phyloP scores from a whole-genome alignment of 2,888 invertebrate species.

The Dynastes grantii region DNA sequence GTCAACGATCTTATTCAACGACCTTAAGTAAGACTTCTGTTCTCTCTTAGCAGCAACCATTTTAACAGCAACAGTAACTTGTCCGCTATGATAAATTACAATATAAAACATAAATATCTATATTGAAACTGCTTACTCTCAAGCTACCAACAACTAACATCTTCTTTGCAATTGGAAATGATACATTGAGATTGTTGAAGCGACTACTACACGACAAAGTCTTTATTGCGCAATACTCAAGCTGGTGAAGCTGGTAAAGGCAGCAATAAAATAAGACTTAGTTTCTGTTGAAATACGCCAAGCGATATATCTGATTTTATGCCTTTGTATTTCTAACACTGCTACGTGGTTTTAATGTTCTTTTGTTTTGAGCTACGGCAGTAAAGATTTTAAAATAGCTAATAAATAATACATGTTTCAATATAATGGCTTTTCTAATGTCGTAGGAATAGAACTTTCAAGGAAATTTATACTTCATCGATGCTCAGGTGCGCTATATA shows the following conservation, averaged over 20 bases:
- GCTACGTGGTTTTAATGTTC: constrained; percentile 9
- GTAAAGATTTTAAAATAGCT: constrained; percentile 8
- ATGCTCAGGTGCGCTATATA: constrained; percentile 6
- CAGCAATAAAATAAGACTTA: too few relatives aligned
- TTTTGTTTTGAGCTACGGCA: background rate
- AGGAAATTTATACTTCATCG: constrained; percentile 20
- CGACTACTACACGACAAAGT: too few relatives aligned
- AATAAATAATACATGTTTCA: constrained; percentile 22
- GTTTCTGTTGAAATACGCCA: constrained; percentile 4
- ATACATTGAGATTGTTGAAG: background rate
- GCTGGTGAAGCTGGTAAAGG: too few relatives aligned
- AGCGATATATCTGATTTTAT: constrained; percentile 20
- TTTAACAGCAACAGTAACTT: background rate
- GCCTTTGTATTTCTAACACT: background rate
- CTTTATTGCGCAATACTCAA: background rate
- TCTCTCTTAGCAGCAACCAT: background rate
- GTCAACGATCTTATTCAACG: background rate
- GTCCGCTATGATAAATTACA: background rate
- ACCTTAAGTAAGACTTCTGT: constrained; percentile 1
- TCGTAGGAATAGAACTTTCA: constrained; percentile 14
- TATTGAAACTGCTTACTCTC: background rate
- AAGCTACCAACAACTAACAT: background rate
- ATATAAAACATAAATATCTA: constrained; percentile 18
- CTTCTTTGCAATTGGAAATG: background rate
- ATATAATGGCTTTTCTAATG: constrained; percentile 6